Evolutionary conservation across 1,140 invertebrate species (phyloP).

Genomic region (Lepidurus couesii): DNA sequence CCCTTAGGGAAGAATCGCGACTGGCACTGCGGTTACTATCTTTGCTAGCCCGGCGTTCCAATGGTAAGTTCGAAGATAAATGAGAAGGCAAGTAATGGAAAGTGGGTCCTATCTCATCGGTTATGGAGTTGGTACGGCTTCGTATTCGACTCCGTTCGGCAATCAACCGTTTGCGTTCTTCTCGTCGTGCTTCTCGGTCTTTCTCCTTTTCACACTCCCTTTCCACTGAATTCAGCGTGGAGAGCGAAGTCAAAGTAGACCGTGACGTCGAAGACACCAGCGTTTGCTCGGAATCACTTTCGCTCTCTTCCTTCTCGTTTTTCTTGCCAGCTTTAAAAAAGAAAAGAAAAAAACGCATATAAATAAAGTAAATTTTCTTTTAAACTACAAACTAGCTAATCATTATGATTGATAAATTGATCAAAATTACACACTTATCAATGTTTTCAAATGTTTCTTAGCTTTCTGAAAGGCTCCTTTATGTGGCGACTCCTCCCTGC

Average conservation of each 20-base stretch:
- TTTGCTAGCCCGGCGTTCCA: conserved; percentile 29
- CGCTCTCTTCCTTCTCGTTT: conserved; percentile 30
- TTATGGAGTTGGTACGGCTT: conserved; percentile 31
- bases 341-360: neutral
- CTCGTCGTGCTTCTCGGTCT: conserved; percentile 36
- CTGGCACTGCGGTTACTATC: conserved; percentile 32
- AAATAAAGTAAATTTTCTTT: neutral
- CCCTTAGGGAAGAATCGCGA: conserved; percentile 26
- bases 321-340: conserved; percentile 23
- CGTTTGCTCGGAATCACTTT: conserved; percentile 34
- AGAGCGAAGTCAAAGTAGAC: conserved; percentile 32
- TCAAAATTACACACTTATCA: conserved; percentile 30
- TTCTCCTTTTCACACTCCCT: conserved; percentile 30
- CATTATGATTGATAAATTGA: neutral
- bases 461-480: conserved; percentile 39
- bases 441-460: conserved; percentile 43
- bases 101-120: conserved; percentile 25
- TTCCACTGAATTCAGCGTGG: conserved; percentile 28
- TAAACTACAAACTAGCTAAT: neutral
- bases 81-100: neutral
- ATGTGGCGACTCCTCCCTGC: conserved; percentile 37
- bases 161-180: conserved; percentile 37
- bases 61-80: neutral
- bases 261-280: conserved; percentile 31
- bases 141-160: conserved; percentile 34